phyloP scores from a whole-genome alignment of 2,888 invertebrate species.

The Poecilus cupreus region DNA sequence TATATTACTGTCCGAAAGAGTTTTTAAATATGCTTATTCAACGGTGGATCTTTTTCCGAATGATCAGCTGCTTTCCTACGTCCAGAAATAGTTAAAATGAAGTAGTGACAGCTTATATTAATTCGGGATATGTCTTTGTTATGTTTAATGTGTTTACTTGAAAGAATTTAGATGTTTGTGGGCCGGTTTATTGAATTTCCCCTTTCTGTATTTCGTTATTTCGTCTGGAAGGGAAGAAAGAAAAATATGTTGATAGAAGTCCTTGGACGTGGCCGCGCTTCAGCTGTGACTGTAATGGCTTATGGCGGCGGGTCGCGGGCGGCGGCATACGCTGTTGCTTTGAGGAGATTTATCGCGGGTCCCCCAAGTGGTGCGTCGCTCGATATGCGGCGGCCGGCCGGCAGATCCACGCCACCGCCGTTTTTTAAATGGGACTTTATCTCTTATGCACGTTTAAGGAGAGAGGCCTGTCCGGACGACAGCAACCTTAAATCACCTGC shows the following conservation, averaged over 20 bases:
- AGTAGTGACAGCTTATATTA: no score
- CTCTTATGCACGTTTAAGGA: conserved; percentile 52
- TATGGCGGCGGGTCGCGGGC: not conserved
- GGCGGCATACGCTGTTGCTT: conserved; percentile 19
- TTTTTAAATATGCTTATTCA: no score
- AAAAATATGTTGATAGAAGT: conserved; percentile 9
- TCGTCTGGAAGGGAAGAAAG: not conserved
- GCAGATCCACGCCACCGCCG: not conserved
- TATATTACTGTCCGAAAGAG: no score
- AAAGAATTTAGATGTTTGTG: no score
- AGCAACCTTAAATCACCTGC: conserved; percentile 42
- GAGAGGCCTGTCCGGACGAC: conserved; percentile 36
- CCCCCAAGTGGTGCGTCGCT: conserved; percentile 9
- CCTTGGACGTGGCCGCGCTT: not conserved
- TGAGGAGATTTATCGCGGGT: conserved; percentile 8
- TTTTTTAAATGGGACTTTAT: conserved; percentile 50
- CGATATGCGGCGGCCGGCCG: not conserved
- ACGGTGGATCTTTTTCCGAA: no score
- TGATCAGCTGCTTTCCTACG: no score
- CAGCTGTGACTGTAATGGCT: not conserved
- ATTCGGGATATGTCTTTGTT: no score
- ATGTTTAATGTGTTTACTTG: no score
- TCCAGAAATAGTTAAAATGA: no score
- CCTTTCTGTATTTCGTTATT: not conserved
- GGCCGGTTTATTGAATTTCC: not conserved